Evolutionary conservation across 2,888 invertebrate species (phyloP).

Genomic region (Petrophora chlorosata): DNA sequence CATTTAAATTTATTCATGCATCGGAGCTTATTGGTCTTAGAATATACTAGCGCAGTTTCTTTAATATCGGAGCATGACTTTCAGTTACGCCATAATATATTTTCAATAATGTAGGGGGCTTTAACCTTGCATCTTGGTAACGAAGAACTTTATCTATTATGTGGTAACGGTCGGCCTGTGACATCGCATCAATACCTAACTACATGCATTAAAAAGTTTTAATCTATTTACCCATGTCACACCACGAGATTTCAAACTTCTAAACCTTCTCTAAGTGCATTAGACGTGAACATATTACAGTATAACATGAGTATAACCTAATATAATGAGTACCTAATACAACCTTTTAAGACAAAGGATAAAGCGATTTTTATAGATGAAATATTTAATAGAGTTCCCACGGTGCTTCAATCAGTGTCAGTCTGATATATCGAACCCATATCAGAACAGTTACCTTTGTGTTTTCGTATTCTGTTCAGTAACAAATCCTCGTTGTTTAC

Average conservation of each 20-base stretch:
- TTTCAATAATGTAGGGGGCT: conserved; percentile 6
- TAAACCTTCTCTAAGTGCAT: too few species aligned
- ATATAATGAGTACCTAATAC: too few species aligned
- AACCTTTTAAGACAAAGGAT: too few species aligned
- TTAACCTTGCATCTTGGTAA: conserved; percentile 12
- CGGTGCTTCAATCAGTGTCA: conserved; percentile 13
- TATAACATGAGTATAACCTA: too few species aligned
- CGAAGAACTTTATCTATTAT: too few species aligned
- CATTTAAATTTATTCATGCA: conserved; percentile 10
- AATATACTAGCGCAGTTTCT: conserved; percentile 1
- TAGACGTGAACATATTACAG: too few species aligned
- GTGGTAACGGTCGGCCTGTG: too few species aligned
- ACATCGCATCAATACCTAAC: too few species aligned
- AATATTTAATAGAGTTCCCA: not conserved
- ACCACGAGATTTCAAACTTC: too few species aligned
- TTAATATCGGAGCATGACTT: conserved; percentile 9
- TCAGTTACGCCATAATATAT: conserved; percentile 2
- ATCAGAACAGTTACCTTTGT: conserved; percentile 14
- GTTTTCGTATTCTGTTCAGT: conserved; percentile 15
- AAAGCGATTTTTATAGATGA: not conserved
- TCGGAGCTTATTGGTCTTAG: not conserved
- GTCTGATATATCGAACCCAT: conserved; percentile 9
- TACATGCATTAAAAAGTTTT: too few species aligned
- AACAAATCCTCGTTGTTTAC: conserved; percentile 45
- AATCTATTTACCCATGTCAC: too few species aligned